Evolutionary conservation across 53 echinoderm and acorn worm species (phyloP), one percentile per base, ranked within the genome.

Genomic region (Holothuria leucospilota): DNA sequence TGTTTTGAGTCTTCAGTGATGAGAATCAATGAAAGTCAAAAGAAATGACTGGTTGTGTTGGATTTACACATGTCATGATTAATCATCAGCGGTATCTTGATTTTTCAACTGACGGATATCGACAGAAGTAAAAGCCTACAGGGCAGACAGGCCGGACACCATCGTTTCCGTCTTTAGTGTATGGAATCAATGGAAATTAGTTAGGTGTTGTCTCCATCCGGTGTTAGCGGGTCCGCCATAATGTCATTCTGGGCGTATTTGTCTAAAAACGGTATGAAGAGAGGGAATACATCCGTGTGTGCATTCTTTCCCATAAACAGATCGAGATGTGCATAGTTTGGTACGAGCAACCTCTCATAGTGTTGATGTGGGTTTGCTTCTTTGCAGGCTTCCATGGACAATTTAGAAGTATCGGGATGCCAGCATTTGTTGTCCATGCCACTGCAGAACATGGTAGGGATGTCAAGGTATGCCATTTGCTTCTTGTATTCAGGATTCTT

Each of bases 391-490:
- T 89, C 89, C 68, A 69, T 29, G 25, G 90, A 82, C 20, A 75
- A 15, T 62, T 77, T 75, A 7, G 89, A 84, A 1, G 93, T 86
- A 20, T 90, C 74, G 39, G 83, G 86, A 56, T 89, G 82, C 89
- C 89, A 93, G 68, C 91, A 91, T 41, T 71, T 82, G 74, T 93
- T 93, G 59, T 93, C 83, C 78, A 61, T 60, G 8, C 93, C 93
- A 41, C 90, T 89, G 84, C 86, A 93, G 80, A 90, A 93, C 51
- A 90, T 75, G 24, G 89, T 87, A 3, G 93, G 93, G 51, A 93
- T 82, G 70, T 93, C 93, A 30, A 93, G 58, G 29, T 84, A 86
- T 29, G 75, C 69, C 69, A 93, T 53, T 29, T 82, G 72, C 12
- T 66, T 72, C 73, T 65, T 82, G 62, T 87, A 93, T 15, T 64